Evolutionary conservation across 2,797 vertebrate species (phyloP).

Genomic region (Hypotaenidia okinawae): DNA sequence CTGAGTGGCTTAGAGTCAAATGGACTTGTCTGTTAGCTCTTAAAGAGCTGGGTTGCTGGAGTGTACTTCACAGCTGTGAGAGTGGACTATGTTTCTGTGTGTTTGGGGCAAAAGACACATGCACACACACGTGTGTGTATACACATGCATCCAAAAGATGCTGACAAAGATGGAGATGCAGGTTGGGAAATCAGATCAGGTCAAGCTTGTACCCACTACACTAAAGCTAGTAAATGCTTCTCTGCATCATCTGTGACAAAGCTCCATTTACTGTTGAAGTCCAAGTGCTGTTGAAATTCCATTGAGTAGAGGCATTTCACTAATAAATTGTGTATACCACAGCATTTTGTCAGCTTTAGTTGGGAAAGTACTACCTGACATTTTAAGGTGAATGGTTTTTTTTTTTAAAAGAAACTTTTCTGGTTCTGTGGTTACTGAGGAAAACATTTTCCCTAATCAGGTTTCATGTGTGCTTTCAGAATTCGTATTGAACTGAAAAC

Average conservation of each 20-base stretch:
- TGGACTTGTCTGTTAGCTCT: neutral
- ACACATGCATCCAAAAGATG: neutral
- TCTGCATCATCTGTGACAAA: neutral
- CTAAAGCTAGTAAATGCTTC: neutral
- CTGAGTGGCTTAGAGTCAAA: neutral
- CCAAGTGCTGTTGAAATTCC: neutral
- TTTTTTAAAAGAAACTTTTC: neutral
- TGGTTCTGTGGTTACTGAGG: neutral
- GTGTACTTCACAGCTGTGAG: neutral
- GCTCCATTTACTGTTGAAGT: neutral
- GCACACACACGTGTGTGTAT: accelerated
- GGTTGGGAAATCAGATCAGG: neutral
- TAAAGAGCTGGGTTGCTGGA: neutral
- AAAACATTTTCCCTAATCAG: neutral
- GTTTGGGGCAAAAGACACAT: neutral
- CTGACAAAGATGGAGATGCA: neutral
- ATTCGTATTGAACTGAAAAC: neutral
- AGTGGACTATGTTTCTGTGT: neutral
- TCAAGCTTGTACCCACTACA: neutral
- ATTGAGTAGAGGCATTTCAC: neutral
- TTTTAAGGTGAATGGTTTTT: neutral
- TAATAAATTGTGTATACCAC: neutral
- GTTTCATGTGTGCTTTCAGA: neutral
- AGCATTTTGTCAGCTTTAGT: neutral
- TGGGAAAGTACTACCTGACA: neutral